A percentile compares a stretch with the other conserved stretches of the same genome.
Evolutionary conservation across 2,888 invertebrate genomes (phyloP).

Genomic region (Hirtodrosophila duncani): DNA sequence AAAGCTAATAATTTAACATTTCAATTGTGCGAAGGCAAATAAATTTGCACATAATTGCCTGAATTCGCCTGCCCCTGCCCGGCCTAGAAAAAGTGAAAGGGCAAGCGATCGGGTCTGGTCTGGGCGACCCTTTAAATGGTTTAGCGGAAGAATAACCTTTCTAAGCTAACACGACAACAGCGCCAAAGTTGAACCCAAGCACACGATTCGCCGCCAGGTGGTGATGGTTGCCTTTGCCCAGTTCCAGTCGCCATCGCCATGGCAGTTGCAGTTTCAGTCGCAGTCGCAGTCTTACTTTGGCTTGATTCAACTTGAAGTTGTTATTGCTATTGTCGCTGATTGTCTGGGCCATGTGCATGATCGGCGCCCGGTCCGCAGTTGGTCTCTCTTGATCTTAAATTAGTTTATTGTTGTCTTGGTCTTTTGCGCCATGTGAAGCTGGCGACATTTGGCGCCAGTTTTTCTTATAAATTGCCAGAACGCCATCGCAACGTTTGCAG

Average conservation of each 20-base stretch:
- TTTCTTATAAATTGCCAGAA: slow-evolving; percentile 59
- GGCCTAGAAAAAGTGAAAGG: slow-evolving; percentile 63
- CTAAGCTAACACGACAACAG: slow-evolving; percentile 48
- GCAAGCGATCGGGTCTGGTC: slow-evolving; percentile 35
- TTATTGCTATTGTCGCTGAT: slow-evolving; percentile 12
- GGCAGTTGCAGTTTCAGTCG: slow-evolving; percentile 13
- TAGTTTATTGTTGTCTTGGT: slow-evolving; percentile 66
- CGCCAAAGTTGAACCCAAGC: slow-evolving; percentile 44
- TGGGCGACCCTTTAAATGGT: slow-evolving; percentile 61
- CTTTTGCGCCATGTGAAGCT: slow-evolving; percentile 69
- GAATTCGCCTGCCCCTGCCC: too few relatives aligned
- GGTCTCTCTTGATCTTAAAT: slow-evolving; percentile 57
- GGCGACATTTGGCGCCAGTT: slow-evolving; percentile 73
- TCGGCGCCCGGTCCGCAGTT: slow-evolving; percentile 30
- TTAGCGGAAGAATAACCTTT: slow-evolving; percentile 73
- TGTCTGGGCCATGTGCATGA: slow-evolving; percentile 57
- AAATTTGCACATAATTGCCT: slow-evolving; percentile 64
- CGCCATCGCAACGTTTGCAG: slow-evolving; percentile 52
- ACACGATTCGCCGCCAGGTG: slow-evolving; percentile 57
- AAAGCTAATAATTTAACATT: slow-evolving; percentile 61
- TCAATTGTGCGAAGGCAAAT: slow-evolving; percentile 57
- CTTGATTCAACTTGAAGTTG: slow-evolving; percentile 8
- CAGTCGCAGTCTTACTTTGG: too few relatives aligned
- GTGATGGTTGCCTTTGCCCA: slow-evolving; percentile 42
- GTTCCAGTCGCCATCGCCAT: slow-evolving; percentile 17